phyloP scores from a whole-genome alignment of 1,140 invertebrate genomes.

The Reticulitermes speratus region DNA sequence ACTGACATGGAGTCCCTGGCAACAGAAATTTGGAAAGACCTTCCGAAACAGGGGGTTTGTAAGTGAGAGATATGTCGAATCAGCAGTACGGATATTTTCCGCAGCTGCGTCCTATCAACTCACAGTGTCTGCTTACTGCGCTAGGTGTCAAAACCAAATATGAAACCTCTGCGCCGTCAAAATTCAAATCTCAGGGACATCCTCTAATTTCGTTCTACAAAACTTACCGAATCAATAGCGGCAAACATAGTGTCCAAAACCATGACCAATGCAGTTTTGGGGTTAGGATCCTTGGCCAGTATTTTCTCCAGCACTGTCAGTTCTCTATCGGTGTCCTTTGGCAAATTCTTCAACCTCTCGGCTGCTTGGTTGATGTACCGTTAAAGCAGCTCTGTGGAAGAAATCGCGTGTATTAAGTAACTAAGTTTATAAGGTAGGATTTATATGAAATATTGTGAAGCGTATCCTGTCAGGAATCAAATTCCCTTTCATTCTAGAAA shows the following conservation, averaged over 20 bases:
- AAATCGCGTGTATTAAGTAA: background rate
- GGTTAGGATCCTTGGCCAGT: slow-evolving; percentile 19
- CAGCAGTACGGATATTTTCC: too few species aligned
- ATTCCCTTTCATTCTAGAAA: background rate
- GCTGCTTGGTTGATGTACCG: slow-evolving; percentile 29
- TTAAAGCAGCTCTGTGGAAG: slow-evolving; percentile 27
- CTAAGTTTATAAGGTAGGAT: background rate
- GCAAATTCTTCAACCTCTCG: background rate
- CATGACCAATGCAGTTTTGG: slow-evolving; percentile 26
- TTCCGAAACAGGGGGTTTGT: too few species aligned
- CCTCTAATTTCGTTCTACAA: too few species aligned
- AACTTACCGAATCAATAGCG: slow-evolving; percentile 33
- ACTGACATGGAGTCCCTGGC: too few species aligned
- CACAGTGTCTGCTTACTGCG: too few species aligned
- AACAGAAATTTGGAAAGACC: too few species aligned
- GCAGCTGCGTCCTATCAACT: too few species aligned
- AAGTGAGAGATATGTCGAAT: too few species aligned
- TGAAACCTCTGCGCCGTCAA: too few species aligned
- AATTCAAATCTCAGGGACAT: too few species aligned
- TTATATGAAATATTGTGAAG: background rate
- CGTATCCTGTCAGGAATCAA: background rate
- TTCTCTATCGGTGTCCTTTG: slow-evolving; percentile 20
- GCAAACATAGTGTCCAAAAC: slow-evolving; percentile 32
- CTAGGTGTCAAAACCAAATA: too few species aligned
- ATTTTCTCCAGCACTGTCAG: slow-evolving; percentile 32